Evolutionary conservation across 2,888 invertebrate genomes (phyloP), one percentile per base, ranked within the genome.

Genomic region (Eulithis prunata): DNA sequence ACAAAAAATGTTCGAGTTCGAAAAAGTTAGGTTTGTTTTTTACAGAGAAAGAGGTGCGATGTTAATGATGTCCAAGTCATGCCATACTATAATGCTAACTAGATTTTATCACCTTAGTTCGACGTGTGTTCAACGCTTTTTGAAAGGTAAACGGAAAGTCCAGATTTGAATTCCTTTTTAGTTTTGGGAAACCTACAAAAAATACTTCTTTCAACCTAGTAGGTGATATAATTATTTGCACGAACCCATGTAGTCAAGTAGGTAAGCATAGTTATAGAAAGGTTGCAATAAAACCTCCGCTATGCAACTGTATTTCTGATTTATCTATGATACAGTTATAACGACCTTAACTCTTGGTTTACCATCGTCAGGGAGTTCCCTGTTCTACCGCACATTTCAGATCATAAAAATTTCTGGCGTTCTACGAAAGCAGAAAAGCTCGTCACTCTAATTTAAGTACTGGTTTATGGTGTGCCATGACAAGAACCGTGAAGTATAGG

Each of bases 291-390:
- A 38, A 58, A 57, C 63, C 21, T 21, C 64, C 54, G 58, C 64
- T 46, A 64, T 41, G 54, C 41, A 64, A 64, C 58, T 64, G 64
- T 57, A 62, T 38, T 52, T 62, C 49, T 57, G 52, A 51, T 45
- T 21, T 51, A 61, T 41, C 36, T 61, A 49, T 21, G 49, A 54
- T 53, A 58, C 53, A 58, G 63, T 63, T 63, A 57, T 49, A 54
- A 58, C 32, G 54, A 38, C 28, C 4, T 46, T 38, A 57, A 13
- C 47, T 54, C 57, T 63, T 55, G 36, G 21, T 41, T 47, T 53
- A 63, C 46, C 3, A 57, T 63, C 57, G 45, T 46, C n/a, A 6
- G 21, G 21, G 5, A n/a, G 47, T 47, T 47, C 10, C 6, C n/a
- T 13, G 14, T 8, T 47, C 14, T 47, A 14, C 7, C 6, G 47